Base-by-base conservation (phyloP, 2,113 vertebrate genomes). In the Telmatochromis sp. region DNA sequence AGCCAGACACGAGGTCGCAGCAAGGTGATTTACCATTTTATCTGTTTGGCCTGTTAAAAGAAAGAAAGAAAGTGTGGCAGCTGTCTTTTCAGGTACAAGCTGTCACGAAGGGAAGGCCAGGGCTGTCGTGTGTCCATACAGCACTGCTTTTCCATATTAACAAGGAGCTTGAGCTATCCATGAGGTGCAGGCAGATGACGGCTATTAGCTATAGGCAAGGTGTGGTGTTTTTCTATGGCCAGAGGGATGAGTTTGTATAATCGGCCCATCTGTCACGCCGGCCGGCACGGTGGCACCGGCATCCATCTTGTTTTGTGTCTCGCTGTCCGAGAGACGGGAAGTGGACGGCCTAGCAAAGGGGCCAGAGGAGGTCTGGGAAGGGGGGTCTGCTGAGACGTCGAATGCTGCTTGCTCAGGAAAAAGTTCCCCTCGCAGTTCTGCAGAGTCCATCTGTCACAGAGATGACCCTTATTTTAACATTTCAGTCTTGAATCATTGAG, bases 201-300 rank as follows among this genome's bases (percentile, higher is more conserved):
- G 89, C 88, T 81, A 57, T 92, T 93, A 91, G 86, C 84, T 84
- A 42, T 70, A 85, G 90, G 83, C 84, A 68, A 91, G 91, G 90
- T 93, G 91, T 88, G 91, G 85, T 92, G 88, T 83, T 94, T 91
- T 90, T 91, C 79, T 83, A 21, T 31, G 80, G 82, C 90, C 65
- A 47, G 86, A 91, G 91, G 90, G 88, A 94, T 92, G 92, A 87
- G 89, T 89, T 92, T 89, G 68, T 93, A 87, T 94, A 93, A 96
- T 94, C 90, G 84, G 91, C 91, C 93, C 93, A 96, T 97, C 95
- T 94, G 93, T 96, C 95, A 95, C 85, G 83, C 53, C 7, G 87
- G 86, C 92, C 93, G 68, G 54, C 37, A 54, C 55, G 1, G 47
- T 87, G 95, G 96, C 94, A 93, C 85, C 35, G 70, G 88, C 93